A percentile compares a stretch with the other conserved stretches of the same genome.
These are phyloP conservation scores for Volucella inanis DNA, from an alignment of 2,888 invertebrate genomes.

Conservation along the genomic window DNA sequence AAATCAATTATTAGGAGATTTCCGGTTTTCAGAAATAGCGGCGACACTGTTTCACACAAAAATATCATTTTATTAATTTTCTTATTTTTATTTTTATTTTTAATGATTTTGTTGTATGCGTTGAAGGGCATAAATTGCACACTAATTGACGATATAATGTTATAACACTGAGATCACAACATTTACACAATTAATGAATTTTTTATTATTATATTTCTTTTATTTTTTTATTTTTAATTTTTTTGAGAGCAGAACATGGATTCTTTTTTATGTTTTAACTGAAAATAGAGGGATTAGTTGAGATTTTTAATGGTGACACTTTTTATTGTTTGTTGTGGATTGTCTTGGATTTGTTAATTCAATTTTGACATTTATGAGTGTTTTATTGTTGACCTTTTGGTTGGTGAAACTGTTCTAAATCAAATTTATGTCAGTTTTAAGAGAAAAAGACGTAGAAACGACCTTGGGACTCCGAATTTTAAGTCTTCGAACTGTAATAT, in stretches of 20 bases:
- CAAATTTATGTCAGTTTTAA: too few relatives aligned
- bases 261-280: constrained; percentile 61
- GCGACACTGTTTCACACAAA: constrained; percentile 56
- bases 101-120: constrained; percentile 14
- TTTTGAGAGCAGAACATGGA: constrained; percentile 67
- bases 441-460: too few relatives aligned
- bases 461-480: too few relatives aligned
- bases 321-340: constrained; percentile 11
- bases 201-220: constrained; percentile 1
- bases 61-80: constrained; percentile 60
- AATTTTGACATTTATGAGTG: too few relatives aligned
- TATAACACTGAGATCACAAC: constrained; percentile 50
- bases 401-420: too few relatives aligned
- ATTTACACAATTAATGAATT: constrained; percentile 38
- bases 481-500: too few relatives aligned
- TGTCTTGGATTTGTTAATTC: constrained; percentile 3
- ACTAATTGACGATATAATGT: constrained; percentile 55
- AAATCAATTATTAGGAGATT: constrained; percentile 60
- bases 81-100: constrained; percentile 3
- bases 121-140: constrained; percentile 2
- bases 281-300: constrained; percentile 30
- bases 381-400: too few relatives aligned
- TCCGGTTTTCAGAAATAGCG: constrained; percentile 47
- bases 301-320: not conserved
- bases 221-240: constrained; percentile 5